phyloP scores from a whole-genome alignment of 2,888 invertebrate species.

The Athalia circularis region DNA sequence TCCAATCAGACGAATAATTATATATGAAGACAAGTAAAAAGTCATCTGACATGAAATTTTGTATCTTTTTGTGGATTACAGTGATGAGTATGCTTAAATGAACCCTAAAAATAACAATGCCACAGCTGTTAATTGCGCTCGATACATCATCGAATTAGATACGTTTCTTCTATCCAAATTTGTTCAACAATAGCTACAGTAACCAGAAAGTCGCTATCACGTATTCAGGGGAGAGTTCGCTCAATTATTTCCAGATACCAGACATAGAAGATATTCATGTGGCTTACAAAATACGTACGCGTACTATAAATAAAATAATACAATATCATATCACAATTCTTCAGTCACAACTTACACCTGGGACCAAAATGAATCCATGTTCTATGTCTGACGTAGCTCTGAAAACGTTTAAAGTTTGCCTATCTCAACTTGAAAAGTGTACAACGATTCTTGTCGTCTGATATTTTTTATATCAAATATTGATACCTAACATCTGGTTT shows the following conservation, averaged over 20 bases:
- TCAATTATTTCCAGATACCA: neutral
- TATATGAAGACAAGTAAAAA: no score
- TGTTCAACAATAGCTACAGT: no score
- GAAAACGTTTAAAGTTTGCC: neutral
- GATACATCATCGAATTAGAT: no score
- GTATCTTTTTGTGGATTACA: no score
- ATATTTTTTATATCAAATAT: neutral
- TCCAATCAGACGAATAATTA: no score
- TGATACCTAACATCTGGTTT: neutral
- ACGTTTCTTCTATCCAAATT: no score
- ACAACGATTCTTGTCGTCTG: neutral
- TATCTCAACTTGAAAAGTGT: neutral
- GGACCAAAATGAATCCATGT: neutral
- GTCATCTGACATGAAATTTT: no score
- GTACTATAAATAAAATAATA: slow-evolving; percentile 31
- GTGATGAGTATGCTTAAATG: no score
- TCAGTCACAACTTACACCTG: slow-evolving; percentile 6
- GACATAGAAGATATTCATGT: neutral
- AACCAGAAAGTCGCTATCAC: no score
- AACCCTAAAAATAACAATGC: no score
- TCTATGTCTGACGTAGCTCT: slow-evolving; percentile 1
- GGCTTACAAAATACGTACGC: neutral
- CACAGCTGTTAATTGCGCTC: no score
- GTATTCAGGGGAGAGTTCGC: neutral
- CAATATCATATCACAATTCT: slow-evolving; percentile 35